Base-by-base conservation (phyloP, 2,113 vertebrate species). In the Myotis davidii region DNA sequence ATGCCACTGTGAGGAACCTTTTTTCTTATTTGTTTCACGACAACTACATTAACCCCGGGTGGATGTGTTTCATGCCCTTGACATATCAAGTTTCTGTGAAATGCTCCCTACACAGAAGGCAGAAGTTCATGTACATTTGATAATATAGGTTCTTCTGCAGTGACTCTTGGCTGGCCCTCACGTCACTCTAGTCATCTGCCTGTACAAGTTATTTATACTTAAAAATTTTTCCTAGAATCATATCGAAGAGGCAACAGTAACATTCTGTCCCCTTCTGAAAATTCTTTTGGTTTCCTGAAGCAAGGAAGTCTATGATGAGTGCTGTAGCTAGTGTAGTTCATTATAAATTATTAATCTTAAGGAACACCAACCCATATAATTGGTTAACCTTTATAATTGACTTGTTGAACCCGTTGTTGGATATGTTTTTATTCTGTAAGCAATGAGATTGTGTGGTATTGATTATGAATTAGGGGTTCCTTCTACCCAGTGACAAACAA, bases 11-110 rank as follows among this genome's bases (percentile, higher is more conserved):
- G 69, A 89, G 56, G 37, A 73, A 17, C 85, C 34, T 65, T 91
- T 87, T 8, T 34, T 29, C 23, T 74, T 69, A 1, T 39, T 76
- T 69, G 25, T 91, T 72, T n/a, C 65, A 61, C 37, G 78, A 34
- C n/a, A 94, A 5, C 9, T 90, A 23, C 23, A 76, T 79, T 92
- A 79, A 77, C 32, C 8, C 32, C 39, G 64, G 20, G 37, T n/a
- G 61, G 37, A 42, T 76, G 25, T 94, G 86, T 84, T 84, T 42
- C 48, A 52, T 82, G 32, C 54, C 9, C 29, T 84, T 87, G 50
- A 90, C 87, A 92, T 92, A n/a, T 45, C 64, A 81, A 77, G 23
- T 67, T 90, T 84, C 54, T 96, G 14, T 90, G 81, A 87, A 56
- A 50, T 25, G 69, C 69, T 61, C 18, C n/a, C 34, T 48, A 59